These are phyloP conservation scores for Triplophysa rosa DNA, from an alignment of 2,113 vertebrate genomes.

Conservation along the genomic window DNA sequence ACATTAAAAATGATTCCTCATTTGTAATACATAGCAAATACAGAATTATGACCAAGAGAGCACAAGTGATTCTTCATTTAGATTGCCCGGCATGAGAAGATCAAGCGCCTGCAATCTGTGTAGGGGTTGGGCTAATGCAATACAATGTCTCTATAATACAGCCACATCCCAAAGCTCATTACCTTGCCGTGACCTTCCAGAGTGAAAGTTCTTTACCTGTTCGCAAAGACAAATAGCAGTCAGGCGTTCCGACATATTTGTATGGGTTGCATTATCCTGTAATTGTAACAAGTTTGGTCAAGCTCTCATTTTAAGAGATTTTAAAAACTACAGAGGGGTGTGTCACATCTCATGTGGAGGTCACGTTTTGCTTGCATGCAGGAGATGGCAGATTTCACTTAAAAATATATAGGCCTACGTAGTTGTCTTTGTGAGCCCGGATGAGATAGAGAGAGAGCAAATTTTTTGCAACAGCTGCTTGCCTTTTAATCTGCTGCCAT, in stretches of 20 bases:
- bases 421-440: not conserved
- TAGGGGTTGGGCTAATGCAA: conserved; percentile 53
- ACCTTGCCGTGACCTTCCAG: conserved; percentile 63
- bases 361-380: not conserved
- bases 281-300: conserved; percentile 35
- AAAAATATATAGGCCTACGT: conserved; percentile 12
- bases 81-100: conserved; percentile 58
- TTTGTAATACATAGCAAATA: conserved; percentile 51
- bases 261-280: conserved; percentile 55
- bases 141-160: conserved; percentile 49
- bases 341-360: not conserved
- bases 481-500: conserved; percentile 85
- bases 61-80: conserved; percentile 61
- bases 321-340: conserved; percentile 32
- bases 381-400: not conserved
- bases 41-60: conserved; percentile 53
- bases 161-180: conserved; percentile 56
- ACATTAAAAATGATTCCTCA: conserved; percentile 52
- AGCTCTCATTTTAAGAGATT: conserved; percentile 27
- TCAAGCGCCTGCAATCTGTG: conserved; percentile 47
- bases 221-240: conserved; percentile 60
- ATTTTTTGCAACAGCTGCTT: conserved; percentile 87
- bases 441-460: conserved; percentile 43
- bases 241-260: conserved; percentile 48
- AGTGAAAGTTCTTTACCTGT: conserved; percentile 57